Percentiles rank a stretch among this genome's conserved stretches.
These are phyloP conservation scores for Blastomussa wellsi DNA, from an alignment of 92 coral and sea anemone species.

Conservation along the genomic window DNA sequence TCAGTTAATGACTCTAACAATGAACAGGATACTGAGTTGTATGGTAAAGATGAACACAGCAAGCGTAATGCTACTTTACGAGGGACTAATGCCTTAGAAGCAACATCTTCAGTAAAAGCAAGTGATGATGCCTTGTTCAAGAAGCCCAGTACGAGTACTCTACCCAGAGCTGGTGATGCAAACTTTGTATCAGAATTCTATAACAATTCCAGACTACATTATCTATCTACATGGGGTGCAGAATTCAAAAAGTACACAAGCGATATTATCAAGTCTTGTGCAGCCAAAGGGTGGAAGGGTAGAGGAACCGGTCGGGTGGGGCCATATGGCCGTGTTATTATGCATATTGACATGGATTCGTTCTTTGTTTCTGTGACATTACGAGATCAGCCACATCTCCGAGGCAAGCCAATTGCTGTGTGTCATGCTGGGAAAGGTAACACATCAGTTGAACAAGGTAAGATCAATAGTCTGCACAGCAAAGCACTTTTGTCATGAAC, in stretches of 20 bases:
- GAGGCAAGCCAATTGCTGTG: slow-evolving; percentile 95
- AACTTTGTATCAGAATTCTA: slow-evolving; percentile 91
- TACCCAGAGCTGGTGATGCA: slow-evolving; percentile 85
- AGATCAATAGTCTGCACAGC: not conserved
- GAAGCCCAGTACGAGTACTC: slow-evolving; percentile 15
- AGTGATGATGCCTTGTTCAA: not conserved
- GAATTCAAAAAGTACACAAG: slow-evolving; percentile 89
- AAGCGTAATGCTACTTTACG: not conserved
- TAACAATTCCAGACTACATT: slow-evolving; percentile 91
- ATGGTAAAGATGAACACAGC: not conserved
- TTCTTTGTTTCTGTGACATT: slow-evolving; percentile 93
- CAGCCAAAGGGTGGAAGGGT: slow-evolving; percentile 41
- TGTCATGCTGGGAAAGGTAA: slow-evolving; percentile 89
- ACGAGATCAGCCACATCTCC: slow-evolving; percentile 80
- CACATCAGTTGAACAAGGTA: slow-evolving; percentile 38
- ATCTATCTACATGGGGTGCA: slow-evolving; percentile 94
- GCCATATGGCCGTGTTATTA: slow-evolving; percentile 70
- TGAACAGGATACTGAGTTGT: not conserved
- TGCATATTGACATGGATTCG: slow-evolving; percentile 99
- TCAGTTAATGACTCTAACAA: not conserved
- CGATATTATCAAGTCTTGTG: slow-evolving; percentile 64
- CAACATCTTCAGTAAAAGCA: slow-evolving; percentile 5
- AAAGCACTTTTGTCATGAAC: too few species aligned
- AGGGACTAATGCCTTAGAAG: not conserved
- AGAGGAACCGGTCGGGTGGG: slow-evolving; percentile 49